Conservation (phyloP, 2,797 vertebrate genomes). For the Hapalemur alaotrensis region DNA sequence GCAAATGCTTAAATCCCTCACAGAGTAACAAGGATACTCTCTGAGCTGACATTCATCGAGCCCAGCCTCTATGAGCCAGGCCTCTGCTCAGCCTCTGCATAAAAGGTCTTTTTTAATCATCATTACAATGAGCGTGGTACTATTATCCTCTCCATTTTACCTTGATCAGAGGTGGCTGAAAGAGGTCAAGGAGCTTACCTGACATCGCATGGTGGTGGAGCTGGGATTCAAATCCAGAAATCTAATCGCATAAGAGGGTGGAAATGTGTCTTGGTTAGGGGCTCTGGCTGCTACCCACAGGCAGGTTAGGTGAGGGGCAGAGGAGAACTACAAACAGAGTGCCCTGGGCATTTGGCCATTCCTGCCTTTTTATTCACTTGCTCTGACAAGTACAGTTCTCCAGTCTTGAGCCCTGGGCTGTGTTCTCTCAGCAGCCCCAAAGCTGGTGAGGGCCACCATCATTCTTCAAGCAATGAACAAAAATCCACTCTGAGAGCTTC, state of each 20-base stretch:
- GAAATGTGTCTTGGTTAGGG: neutral
- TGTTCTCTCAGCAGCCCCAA: neutral
- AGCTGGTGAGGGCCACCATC: neutral
- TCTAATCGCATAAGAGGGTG: accelerated
- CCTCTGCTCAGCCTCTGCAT: neutral
- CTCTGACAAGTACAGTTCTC: neutral
- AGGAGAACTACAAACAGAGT: neutral
- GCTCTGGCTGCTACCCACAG: accelerated
- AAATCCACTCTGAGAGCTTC: neutral
- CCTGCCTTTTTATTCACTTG: neutral
- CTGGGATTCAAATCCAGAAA: neutral
- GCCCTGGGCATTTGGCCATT: neutral
- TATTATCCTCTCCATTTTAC: neutral
- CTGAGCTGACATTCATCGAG: neutral
- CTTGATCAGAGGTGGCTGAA: neutral
- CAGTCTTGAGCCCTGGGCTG: neutral
- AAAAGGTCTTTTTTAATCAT: neutral
- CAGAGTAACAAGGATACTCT: neutral
- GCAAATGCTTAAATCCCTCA: neutral
- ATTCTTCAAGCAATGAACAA: neutral
- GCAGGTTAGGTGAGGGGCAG: neutral
- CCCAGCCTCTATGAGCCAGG: neutral
- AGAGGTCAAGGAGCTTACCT: neutral
- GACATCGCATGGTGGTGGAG: neutral
- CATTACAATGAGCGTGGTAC: accelerated